phyloP scores from a whole-genome alignment of 2,113 vertebrate species.

The Lophotis ruficrista region DNA sequence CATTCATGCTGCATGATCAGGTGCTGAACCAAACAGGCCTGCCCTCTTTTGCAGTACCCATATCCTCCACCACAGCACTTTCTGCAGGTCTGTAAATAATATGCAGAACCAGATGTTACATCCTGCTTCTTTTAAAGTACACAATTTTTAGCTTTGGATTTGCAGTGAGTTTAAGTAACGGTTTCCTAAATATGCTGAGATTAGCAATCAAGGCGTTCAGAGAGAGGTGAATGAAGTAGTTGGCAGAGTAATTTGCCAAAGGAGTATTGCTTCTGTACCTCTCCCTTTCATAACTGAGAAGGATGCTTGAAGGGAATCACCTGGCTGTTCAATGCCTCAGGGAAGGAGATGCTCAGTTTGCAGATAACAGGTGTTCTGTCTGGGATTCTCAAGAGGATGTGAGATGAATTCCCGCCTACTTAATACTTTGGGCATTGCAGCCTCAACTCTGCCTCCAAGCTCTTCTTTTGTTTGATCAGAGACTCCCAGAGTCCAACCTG shows the following conservation, averaged over 20 bases:
- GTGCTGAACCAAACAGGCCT: background rate
- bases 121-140: background rate
- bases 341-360: background rate
- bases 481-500: background rate
- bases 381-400: background rate
- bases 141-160: background rate
- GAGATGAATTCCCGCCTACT: background rate
- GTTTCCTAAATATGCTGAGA: background rate
- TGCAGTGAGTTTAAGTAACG: background rate
- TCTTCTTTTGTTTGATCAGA: background rate
- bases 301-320: background rate
- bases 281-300: background rate
- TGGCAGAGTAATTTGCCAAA: background rate
- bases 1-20: background rate
- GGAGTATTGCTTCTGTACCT: background rate
- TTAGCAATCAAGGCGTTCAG: background rate
- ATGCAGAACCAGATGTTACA: background rate
- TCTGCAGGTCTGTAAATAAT: background rate
- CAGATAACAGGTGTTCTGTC: background rate
- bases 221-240: background rate
- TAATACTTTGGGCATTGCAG: background rate
- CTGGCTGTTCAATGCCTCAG: background rate
- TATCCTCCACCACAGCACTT: background rate
- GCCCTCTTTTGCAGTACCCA: background rate
- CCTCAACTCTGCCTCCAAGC: background rate